Evolutionary conservation across 2,888 invertebrate genomes (phyloP).

Genomic region (Kuschelorhynchus macadamiae): DNA sequence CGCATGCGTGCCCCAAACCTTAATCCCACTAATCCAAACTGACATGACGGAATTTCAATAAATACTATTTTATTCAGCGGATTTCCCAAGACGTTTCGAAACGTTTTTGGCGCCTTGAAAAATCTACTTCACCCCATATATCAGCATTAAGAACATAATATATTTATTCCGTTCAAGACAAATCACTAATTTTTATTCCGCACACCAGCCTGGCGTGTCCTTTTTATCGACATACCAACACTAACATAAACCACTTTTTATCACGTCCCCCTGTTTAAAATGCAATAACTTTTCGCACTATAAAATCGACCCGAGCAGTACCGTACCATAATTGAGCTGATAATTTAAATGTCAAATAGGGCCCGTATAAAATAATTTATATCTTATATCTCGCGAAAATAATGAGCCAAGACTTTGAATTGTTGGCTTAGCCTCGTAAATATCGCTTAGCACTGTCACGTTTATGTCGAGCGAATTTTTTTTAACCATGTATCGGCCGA

Average conservation of each 20-base stretch:
- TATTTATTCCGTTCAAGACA: neutral
- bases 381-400: constrained; percentile 43
- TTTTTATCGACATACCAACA: constrained; percentile 42
- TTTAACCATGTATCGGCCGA: constrained; percentile 19
- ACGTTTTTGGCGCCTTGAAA: too few relatives aligned
- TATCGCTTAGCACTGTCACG: constrained; percentile 43
- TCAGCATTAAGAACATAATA: too few relatives aligned
- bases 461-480: constrained; percentile 35
- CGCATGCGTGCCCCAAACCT: too few relatives aligned
- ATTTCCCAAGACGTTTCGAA: too few relatives aligned
- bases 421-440: constrained; percentile 43
- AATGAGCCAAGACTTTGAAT: constrained; percentile 43
- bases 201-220: constrained; percentile 7
- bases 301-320: constrained; percentile 39
- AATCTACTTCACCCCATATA: too few relatives aligned
- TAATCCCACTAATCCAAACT: too few relatives aligned
- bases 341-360: constrained; percentile 51
- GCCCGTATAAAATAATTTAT: constrained; percentile 51
- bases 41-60: too few relatives aligned
- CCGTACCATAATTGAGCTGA: constrained; percentile 49
- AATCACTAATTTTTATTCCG: constrained; percentile 21
- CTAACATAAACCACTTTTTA: constrained; percentile 42
- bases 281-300: constrained; percentile 42
- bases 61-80: too few relatives aligned
- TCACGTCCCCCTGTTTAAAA: constrained; percentile 39